These are phyloP conservation scores for Odontomachus brunneus DNA, from an alignment of 1,140 invertebrate genomes.

Conservation along the genomic window DNA sequence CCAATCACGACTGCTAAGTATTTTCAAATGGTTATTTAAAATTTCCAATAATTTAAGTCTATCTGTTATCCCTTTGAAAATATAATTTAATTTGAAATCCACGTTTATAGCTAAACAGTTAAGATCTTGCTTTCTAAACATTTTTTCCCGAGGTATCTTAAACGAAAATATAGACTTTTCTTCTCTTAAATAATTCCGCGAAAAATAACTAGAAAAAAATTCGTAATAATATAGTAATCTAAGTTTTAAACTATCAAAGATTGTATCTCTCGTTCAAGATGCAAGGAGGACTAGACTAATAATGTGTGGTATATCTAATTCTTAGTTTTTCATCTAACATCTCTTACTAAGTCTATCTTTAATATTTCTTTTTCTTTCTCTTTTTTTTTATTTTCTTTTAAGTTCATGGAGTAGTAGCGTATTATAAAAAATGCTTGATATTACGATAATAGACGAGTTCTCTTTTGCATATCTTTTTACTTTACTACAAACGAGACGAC, in stretches of 20 bases:
- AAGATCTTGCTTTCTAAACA: not conserved
- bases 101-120: not conserved
- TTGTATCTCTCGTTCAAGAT: constrained; percentile 1
- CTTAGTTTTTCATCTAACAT: too few species aligned
- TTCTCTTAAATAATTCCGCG: not conserved
- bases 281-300: not conserved
- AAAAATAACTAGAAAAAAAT: constrained; percentile 32
- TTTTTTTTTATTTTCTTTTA: too few species aligned
- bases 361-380: too few species aligned
- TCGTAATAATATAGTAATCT: constrained; percentile 30
- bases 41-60: constrained; percentile 1
- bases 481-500: not conserved
- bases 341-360: too few species aligned
- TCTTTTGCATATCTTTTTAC: not conserved
- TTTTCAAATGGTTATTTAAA: constrained; percentile 1
- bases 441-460: not conserved
- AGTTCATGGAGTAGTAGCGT: too few species aligned
- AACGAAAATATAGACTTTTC: not conserved
- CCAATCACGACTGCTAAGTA: constrained; percentile 12
- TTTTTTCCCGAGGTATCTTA: constrained; percentile 6
- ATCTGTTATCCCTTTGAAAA: not conserved
- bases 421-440: too few species aligned
- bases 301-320: too few species aligned
- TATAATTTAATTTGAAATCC: constrained; percentile 17
- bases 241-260: constrained; percentile 24